Base-by-base conservation (phyloP, 2,888 invertebrate genomes). In the Perizoma flavofasciatum region DNA sequence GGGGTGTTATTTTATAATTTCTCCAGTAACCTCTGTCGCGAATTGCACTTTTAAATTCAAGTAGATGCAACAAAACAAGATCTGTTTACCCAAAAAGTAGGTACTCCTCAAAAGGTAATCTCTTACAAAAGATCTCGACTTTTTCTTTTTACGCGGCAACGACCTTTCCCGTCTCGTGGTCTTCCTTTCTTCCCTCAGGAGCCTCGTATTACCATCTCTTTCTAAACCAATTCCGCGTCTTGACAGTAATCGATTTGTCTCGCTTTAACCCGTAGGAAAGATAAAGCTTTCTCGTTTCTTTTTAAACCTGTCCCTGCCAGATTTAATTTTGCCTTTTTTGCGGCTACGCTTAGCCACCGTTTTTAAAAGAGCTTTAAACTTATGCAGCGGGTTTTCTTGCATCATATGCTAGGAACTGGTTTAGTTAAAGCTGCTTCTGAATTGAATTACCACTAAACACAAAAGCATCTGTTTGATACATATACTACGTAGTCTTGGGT, bases 181-280 rank as follows among this genome's bases (percentile, higher is more conserved):
- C 49, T 75, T 49, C 43, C 48, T 52, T 73, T 83, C 78, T 74
- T 77, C 79, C 80, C 72, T 52, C 59, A 74, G 75, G 74, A 74
- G 66, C 66, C 60, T 51, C 53, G 71, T 84, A 77, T 65, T 65
- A 71, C 75, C 67, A 70, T 88, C 88, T 79, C 82, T 69, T 69
- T 83, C 76, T 74, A 77, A 79, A 75, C 76, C 73, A 78, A 83
- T 84, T 85, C 82, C 72, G 78, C 79, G 77, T 78, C 78, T 79
- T 82, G 79, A 79, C 77, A 74, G 80, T 78, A 85, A 84, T 87
- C 85, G 81, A 86, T 86, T 85, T 81, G 85, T 89, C 89, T 85
- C 89, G 82, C 86, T 82, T 79, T 72, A 81, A 77, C 88, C 75
- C 75, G 74, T 76, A 69, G 68, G 54, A 70, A 68, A 71, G 69